Base-by-base conservation (phyloP, 1,140 invertebrate genomes). In the Drosophila sturtevanti region DNA sequence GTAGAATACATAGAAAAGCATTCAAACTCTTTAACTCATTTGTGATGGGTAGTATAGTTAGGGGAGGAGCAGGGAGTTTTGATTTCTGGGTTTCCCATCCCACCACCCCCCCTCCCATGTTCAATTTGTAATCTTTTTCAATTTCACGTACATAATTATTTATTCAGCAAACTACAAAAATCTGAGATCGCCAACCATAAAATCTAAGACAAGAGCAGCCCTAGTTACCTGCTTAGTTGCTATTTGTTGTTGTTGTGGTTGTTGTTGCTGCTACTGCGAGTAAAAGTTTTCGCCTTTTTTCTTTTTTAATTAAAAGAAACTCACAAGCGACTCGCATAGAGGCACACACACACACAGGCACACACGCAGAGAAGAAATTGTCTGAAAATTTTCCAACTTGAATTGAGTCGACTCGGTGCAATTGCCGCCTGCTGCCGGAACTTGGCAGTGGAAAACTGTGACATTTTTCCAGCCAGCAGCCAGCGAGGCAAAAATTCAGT, bases 261-360 rank as follows among this genome's bases (percentile, higher is more conserved):
- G 27, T 0, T 77, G 72, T 74, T 65, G 64, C 21, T 74, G 68
- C 61, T 68, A 68, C 56, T 71, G 68, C 76, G 79, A 89, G 84
- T 89, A 89, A 89, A 89, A 89, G 84, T 89, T 89, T 89, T 89
- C 81, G 84, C 81, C 84, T 74, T 80, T 77, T 58, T 65, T 79
- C 73, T 78, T 74, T 78, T 85, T 89, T 86, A 86, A 86, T 86
- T 86, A 82, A 86, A 86, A 89, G 82, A 86, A 86, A 86, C 82
- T 86, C 84, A 82, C 84, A 79, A 89, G 62, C 41, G 48, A 4
- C 16, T 18, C 63, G 63, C 48, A 61, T 60, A 59, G 59, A 68
- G 63, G 35, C 55, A 65, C 72, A 56, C 58, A 68, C 66, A 59
- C 62, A 62, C 48, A 54, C 68, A 55, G 38, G 70, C 68, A 22